A percentile compares a stretch with the other conserved stretches of the same genome.
phyloP scores from a whole-genome alignment of 2,113 vertebrate species.

The Austrofundulus limnaeus region DNA sequence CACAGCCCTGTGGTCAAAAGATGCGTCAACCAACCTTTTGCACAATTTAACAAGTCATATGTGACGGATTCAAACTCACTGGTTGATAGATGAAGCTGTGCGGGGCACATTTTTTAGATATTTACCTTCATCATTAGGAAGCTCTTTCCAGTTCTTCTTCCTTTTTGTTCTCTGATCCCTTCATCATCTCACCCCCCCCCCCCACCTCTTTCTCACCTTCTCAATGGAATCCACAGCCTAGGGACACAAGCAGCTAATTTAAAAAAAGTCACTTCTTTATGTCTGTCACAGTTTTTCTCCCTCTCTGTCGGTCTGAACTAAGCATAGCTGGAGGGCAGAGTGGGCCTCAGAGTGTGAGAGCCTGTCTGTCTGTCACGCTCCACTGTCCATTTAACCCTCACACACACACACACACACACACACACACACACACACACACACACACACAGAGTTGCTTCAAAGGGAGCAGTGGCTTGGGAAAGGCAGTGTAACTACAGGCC shows the following conservation, averaged over 20 bases:
- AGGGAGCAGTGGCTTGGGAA: slow-evolving; percentile 77
- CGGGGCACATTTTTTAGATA: neutral
- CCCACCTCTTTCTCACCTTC: slow-evolving; percentile 61
- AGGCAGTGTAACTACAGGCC: slow-evolving; percentile 73
- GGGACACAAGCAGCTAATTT: slow-evolving; percentile 78
- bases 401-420: slow-evolving; percentile 75
- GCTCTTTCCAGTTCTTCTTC: slow-evolving; percentile 19
- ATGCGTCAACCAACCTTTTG: slow-evolving; percentile 23
- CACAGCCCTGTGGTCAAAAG: slow-evolving; percentile 3
- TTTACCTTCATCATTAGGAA: slow-evolving; percentile 9
- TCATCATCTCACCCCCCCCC: slow-evolving; percentile 38
- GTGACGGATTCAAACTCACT: neutral
- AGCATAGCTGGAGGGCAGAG: slow-evolving; percentile 75
- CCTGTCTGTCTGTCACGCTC: slow-evolving; percentile 79
- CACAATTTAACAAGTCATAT: slow-evolving; percentile 5
- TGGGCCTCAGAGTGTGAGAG: slow-evolving; percentile 72
- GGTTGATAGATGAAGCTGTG: neutral
- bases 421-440: slow-evolving; percentile 84
- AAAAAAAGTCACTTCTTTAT: slow-evolving; percentile 62
- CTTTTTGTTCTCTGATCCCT: slow-evolving; percentile 36
- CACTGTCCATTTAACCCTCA: slow-evolving; percentile 78
- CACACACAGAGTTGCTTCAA: slow-evolving; percentile 74
- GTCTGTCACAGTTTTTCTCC: slow-evolving; percentile 70
- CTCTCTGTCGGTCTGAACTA: slow-evolving; percentile 75
- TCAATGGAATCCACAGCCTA: slow-evolving; percentile 77